Percentiles rank a stretch among this genome's conserved stretches.
Evolutionary conservation across 2,888 invertebrate species (phyloP).

Genomic region (Ctena decussata): DNA sequence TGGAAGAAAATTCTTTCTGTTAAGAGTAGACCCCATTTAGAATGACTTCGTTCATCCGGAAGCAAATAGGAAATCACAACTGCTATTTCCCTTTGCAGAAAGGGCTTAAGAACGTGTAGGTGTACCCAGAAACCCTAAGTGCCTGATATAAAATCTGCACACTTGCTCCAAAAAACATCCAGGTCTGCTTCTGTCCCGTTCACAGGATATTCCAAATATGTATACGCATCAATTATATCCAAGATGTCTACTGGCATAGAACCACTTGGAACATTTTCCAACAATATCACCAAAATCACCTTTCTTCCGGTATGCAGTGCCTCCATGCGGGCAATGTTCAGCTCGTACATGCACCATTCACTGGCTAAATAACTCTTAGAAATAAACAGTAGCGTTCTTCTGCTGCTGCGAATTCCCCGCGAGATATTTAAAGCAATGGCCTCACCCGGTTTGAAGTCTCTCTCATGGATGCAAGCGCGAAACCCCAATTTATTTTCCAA

Average conservation of each 20-base stretch:
- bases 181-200: neutral
- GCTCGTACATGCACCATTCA: slow-evolving; percentile 58
- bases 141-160: slow-evolving; percentile 18
- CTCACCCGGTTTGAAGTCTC: slow-evolving; percentile 49
- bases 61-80: too few relatives aligned
- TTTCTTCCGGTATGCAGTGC: slow-evolving; percentile 27
- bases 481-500: slow-evolving; percentile 24
- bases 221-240: slow-evolving; percentile 33
- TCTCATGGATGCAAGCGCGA: slow-evolving; percentile 39
- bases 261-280: slow-evolving; percentile 23
- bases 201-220: slow-evolving; percentile 48
- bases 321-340: slow-evolving; percentile 46
- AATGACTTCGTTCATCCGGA: too few relatives aligned
- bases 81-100: too few relatives aligned
- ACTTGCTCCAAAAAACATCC: slow-evolving; percentile 40
- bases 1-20: too few relatives aligned
- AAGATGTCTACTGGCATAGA: slow-evolving; percentile 41
- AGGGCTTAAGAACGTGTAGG: too few relatives aligned
- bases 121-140: neutral
- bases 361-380: slow-evolving; percentile 29
- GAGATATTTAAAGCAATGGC: slow-evolving; percentile 46
- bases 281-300: slow-evolving; percentile 35
- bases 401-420: slow-evolving; percentile 37
- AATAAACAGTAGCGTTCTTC: slow-evolving; percentile 32
- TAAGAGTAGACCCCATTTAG: too few relatives aligned